phyloP scores from a whole-genome alignment of 2,797 vertebrate genomes.

The Myotis findleyi region DNA sequence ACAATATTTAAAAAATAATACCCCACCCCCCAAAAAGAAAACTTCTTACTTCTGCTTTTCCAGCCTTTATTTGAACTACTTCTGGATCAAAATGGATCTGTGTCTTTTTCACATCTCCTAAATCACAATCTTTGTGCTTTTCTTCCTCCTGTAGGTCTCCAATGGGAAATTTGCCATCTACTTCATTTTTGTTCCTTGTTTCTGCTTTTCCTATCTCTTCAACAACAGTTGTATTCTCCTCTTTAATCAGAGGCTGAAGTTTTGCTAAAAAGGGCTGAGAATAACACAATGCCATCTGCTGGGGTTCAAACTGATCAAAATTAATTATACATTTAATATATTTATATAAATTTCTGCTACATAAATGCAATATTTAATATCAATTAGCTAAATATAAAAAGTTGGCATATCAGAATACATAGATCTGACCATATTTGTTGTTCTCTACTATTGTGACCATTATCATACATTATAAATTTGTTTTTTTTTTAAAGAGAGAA shows the following conservation, averaged over 20 bases:
- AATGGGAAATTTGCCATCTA: conserved; percentile 78
- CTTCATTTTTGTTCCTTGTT: conserved; percentile 77
- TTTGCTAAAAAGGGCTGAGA: conserved; percentile 92
- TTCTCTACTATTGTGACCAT: conserved; percentile 54
- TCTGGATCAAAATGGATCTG: conserved; percentile 89
- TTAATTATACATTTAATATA: conserved; percentile 61
- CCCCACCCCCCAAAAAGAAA: not conserved
- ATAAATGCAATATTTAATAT: conserved; percentile 50
- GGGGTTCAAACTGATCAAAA: conserved; percentile 65
- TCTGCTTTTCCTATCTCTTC: conserved; percentile 83
- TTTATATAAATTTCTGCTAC: conserved; percentile 66
- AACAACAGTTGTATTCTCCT: conserved; percentile 77
- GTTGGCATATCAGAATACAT: conserved; percentile 5
- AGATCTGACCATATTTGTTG: conserved; percentile 42
- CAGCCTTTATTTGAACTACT: conserved; percentile 96
- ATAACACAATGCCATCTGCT: conserved; percentile 66
- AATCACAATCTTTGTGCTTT: conserved; percentile 80
- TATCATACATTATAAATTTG: conserved; percentile 69
- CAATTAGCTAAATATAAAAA: conserved; percentile 62
- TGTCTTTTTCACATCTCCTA: conserved; percentile 84
- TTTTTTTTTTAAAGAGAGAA: not conserved
- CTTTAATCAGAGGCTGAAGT: conserved; percentile 89
- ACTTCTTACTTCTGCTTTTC: conserved; percentile 95
- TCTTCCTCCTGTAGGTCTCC: conserved; percentile 79
- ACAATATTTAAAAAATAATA: conserved; percentile 43